Conservation (phyloP, 2,113 vertebrate genomes). For the Propithecus coquereli region DNA sequence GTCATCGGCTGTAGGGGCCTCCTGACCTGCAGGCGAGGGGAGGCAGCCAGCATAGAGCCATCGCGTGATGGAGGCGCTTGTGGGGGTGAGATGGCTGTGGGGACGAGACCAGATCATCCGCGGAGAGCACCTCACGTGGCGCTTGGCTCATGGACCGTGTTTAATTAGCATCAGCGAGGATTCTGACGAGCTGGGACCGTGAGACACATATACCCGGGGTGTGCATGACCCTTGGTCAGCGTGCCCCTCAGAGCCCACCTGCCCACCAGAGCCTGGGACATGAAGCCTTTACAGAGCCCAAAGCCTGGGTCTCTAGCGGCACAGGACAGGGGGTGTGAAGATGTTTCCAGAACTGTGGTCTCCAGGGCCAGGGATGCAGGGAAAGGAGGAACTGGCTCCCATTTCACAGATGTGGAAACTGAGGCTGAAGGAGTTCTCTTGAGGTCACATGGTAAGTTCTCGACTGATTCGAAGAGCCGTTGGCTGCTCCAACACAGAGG, state of each 20-base stretch:
- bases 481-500: accelerated
- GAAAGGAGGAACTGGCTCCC: background rate
- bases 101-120: background rate
- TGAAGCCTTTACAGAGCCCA: background rate
- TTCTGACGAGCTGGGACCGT: background rate
- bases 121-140: accelerated
- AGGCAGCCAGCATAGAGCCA: background rate
- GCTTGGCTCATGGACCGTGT: background rate
- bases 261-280: no score
- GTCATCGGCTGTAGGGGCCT: accelerated
- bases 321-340: accelerated
- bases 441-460: background rate
- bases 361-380: background rate
- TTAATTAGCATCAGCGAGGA: background rate
- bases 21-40: background rate
- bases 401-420: background rate
- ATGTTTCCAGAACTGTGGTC: background rate
- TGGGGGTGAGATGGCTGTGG: background rate
- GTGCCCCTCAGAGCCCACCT: background rate
- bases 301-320: background rate
- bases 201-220: background rate
- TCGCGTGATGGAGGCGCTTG: accelerated
- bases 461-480: no score
- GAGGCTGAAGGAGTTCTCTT: background rate
- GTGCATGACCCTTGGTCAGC: accelerated